Base-by-base conservation (phyloP, 2,888 invertebrate species). In the Diadegma fenestrale region DNA sequence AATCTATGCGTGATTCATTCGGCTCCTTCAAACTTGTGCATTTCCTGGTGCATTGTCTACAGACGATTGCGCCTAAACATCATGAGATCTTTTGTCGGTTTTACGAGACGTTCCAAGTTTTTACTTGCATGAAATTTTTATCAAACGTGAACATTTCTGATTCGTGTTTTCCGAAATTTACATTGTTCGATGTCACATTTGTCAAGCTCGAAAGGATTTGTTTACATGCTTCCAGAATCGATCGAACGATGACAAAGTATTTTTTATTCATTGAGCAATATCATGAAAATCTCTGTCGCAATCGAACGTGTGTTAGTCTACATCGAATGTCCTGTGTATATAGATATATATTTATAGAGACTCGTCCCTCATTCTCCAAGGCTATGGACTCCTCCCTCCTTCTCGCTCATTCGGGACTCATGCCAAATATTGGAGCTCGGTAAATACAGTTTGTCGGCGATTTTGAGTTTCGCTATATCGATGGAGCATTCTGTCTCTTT, bases 381-480 rank as follows among this genome's bases (percentile, higher is more conserved):
- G 1, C 33, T 33, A 19, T 48, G 33, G 48, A 33, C 22, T 45
- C 63, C 61, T 41, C 58, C 17, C 69, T 19, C 33, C 26, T 72
- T 71, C 19, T 54, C 58, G 22, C 71, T 71, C 71, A 77, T 72
- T 54, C 77, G 80, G 82, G 82, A 86, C 45, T 78, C 73, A 45
- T 82, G 78, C 82, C 88, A 87, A 88, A 89, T 89, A 89, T 88
- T 88, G 88, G 82, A 84, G 78, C 82, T 78, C 86, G 85, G 87
- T 87, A 89, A 89, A 89, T 88, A 88, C 87, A 81, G 89, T 88
- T 87, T 88, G 87, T 84, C 87, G 88, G 85, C 87, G 82, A 87
- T 88, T 88, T 88, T 86, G 80, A 79, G 76, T 64, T 72, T 63
- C 82, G 75, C 66, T 75, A 73, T 45, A 58, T 80, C 58, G 54